Percentiles rank a stretch among this genome's conserved stretches.
Conservation (phyloP, 2,113 vertebrate genomes). For the Desmodus rotundus region DNA sequence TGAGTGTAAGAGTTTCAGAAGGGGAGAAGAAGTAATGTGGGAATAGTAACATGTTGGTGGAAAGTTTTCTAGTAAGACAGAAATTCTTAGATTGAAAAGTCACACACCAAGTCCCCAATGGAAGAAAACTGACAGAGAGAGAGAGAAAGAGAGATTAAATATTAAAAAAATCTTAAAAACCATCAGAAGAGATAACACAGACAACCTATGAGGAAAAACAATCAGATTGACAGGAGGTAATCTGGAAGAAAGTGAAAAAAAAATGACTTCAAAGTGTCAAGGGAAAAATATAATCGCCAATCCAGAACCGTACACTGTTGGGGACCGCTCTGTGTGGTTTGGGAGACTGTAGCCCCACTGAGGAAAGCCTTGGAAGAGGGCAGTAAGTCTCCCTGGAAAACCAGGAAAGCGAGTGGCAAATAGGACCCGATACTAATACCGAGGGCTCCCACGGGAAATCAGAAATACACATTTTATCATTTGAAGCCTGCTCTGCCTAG, state of each 20-base stretch:
- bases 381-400: no score
- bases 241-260: not conserved
- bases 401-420: no score
- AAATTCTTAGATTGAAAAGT: not conserved
- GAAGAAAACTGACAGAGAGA: not conserved
- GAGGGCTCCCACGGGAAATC: no score
- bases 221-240: not conserved
- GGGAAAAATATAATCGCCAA: not conserved
- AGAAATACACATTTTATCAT: no score
- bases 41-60: not conserved
- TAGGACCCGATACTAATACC: no score
- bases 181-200: not conserved
- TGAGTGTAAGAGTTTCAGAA: not conserved
- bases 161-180: not conserved
- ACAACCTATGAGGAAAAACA: not conserved
- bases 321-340: no score
- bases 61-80: not conserved
- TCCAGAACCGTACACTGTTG: not conserved
- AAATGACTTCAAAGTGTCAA: not conserved
- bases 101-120: not conserved
- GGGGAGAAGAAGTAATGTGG: not conserved
- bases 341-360: no score
- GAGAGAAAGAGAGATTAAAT: not conserved
- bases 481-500: no score
- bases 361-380: no score